Evolutionary conservation across 2,888 invertebrate species (phyloP).

Genomic region (Serrognathus titanus): DNA sequence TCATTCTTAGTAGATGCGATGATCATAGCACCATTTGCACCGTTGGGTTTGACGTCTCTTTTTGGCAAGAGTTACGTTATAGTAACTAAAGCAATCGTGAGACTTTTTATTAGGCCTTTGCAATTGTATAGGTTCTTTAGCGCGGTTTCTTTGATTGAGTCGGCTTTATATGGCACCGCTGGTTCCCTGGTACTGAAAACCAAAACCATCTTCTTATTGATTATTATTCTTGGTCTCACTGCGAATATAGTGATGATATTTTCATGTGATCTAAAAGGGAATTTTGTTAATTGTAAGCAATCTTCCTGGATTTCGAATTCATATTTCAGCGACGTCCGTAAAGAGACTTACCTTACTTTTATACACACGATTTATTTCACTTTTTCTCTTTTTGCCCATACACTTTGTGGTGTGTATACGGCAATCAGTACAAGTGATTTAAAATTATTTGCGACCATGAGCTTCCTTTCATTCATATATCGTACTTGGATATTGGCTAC

Average conservation of each 20-base stretch:
- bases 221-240: constrained; percentile 6
- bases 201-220: constrained; percentile 8
- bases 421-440: constrained; percentile 7
- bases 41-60: not conserved
- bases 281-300: not conserved
- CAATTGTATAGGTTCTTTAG: constrained; percentile 10
- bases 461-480: too few species aligned
- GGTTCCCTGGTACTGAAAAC: constrained; percentile 7
- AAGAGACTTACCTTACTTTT: not conserved
- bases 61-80: not conserved
- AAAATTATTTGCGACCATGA: too few species aligned
- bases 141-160: constrained; percentile 10
- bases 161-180: constrained; percentile 5
- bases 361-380: constrained; percentile 7
- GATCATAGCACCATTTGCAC: not conserved
- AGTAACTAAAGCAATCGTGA: not conserved
- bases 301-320: constrained; percentile 4
- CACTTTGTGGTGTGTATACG: constrained; percentile 7
- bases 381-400: constrained; percentile 9
- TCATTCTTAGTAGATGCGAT: constrained; percentile 16
- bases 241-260: constrained; percentile 4
- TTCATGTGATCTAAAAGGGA: constrained; percentile 6
- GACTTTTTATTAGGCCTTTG: constrained; percentile 8
- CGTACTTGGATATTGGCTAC: constrained; percentile 10
- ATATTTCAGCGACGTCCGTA: not conserved